Evolutionary conservation across 2,888 invertebrate species (phyloP), one percentile per base, ranked within the genome.

Genomic region (Andrena bucephala): DNA sequence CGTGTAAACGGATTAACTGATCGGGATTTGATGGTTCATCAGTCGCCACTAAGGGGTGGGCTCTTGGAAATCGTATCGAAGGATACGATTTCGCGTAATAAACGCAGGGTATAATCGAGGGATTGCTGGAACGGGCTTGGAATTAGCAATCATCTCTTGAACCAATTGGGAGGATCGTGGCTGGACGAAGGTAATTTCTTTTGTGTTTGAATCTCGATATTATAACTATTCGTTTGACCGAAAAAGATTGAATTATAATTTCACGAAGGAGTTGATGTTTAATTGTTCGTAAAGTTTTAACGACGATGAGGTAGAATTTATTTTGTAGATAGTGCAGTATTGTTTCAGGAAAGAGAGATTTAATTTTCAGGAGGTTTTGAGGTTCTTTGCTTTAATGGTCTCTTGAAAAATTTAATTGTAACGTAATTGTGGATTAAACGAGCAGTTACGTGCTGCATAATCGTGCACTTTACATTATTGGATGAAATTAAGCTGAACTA

Each of bases 1-100:
- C 83, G 65, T 85, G 80, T 90, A 90, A 90, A 86, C 72, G 88
- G 89, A 90, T 92, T 89, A 90, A 73, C 80, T 84, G 88, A 89
- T 87, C 85, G 80, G 81, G 85, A 88, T 88, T 91, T 87, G 80
- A 84, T 80, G 85, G 84, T 75, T 89, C 86, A 82, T 88, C 87
- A 86, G 69, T 63, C 77, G 60, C 84, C 84, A 79, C 84, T 73
- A 66, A 63, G 10, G 16, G 13, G 54, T 36, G 42, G 59, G 74
- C 65, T 66, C 69, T 60, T 48, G 2, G 10, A 62, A 52, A 62
- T 67, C n/a, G 7, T 52, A 36, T 67, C 20, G 7, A n/a, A 13
- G 13, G 52, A 60, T 77, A 66, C 16, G 33, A 20, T 77, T 76
- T 71, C 65, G 52, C 7, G 20, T n/a, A 36, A 42, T 76, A 69